Evolutionary conservation across 2,113 vertebrate species (phyloP).

Genomic region (Cynocephalus volans): DNA sequence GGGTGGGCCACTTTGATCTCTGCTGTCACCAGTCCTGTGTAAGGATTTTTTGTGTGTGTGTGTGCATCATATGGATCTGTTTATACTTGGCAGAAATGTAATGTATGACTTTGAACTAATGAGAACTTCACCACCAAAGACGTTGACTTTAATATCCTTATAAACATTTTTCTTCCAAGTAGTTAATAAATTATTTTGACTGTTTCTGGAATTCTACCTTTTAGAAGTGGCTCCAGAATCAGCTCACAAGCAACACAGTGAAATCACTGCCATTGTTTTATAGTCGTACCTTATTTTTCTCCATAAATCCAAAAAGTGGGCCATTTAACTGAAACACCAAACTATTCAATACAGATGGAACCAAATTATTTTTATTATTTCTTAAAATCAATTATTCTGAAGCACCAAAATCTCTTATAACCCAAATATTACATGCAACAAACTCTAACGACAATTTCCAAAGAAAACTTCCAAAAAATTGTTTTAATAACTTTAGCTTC

Average conservation of each 20-base stretch:
- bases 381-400: not conserved
- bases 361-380: not conserved
- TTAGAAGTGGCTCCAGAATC: not conserved
- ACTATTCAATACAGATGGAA: not conserved
- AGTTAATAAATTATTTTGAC: constrained; percentile 32
- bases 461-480: not conserved
- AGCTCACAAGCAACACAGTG: not conserved
- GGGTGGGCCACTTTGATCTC: not conserved
- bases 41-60: not conserved
- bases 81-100: constrained; percentile 18
- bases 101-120: not conserved
- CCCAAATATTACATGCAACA: not conserved
- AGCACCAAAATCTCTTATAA: not conserved
- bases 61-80: not conserved
- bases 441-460: not conserved
- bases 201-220: constrained; percentile 4
- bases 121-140: not conserved
- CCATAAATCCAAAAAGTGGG: not conserved
- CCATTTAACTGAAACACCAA: not conserved
- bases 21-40: not conserved
- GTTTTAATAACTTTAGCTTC: not conserved
- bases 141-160: not conserved
- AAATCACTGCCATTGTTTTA: not conserved
- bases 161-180: not conserved
- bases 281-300: not conserved